phyloP scores from a whole-genome alignment of 1,140 invertebrate genomes.

The Drosophila mayri region DNA sequence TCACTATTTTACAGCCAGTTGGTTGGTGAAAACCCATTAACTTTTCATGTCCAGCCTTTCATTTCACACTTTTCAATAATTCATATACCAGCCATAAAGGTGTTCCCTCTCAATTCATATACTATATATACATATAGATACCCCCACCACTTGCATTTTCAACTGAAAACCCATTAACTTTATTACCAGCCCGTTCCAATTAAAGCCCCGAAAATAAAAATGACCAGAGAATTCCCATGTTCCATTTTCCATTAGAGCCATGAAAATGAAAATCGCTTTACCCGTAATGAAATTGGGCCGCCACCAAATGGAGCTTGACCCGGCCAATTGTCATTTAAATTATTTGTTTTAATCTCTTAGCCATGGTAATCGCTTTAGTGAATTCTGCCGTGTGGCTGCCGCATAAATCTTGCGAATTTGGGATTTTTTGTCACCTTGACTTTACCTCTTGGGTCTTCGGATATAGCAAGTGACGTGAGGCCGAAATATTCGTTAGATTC shows the following conservation, averaged over 20 bases:
- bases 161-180: conserved; percentile 47
- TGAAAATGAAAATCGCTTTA: conserved; percentile 52
- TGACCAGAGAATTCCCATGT: conserved; percentile 61
- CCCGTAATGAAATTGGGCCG: conserved; percentile 53
- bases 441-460: conserved; percentile 25
- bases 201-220: conserved; percentile 28
- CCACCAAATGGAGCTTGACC: conserved; percentile 53
- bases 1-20: not conserved
- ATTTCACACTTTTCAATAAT: conserved; percentile 5
- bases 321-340: conserved; percentile 58
- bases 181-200: conserved; percentile 36
- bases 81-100: not conserved
- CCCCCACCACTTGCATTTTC: conserved; percentile 29
- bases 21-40: not conserved
- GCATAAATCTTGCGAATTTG: conserved; percentile 53
- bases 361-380: conserved; percentile 11
- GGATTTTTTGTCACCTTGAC: conserved; percentile 58
- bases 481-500: conserved; percentile 25
- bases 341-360: conserved; percentile 22
- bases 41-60: not conserved
- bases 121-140: too few species aligned
- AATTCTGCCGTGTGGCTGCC: conserved; percentile 53
- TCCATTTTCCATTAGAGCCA: conserved; percentile 70
- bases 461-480: conserved; percentile 48
- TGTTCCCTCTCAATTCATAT: conserved; percentile 1